These are phyloP conservation scores for Antechinus stuartii DNA, from an alignment of 2,113 vertebrate species.

Conservation along the genomic window DNA sequence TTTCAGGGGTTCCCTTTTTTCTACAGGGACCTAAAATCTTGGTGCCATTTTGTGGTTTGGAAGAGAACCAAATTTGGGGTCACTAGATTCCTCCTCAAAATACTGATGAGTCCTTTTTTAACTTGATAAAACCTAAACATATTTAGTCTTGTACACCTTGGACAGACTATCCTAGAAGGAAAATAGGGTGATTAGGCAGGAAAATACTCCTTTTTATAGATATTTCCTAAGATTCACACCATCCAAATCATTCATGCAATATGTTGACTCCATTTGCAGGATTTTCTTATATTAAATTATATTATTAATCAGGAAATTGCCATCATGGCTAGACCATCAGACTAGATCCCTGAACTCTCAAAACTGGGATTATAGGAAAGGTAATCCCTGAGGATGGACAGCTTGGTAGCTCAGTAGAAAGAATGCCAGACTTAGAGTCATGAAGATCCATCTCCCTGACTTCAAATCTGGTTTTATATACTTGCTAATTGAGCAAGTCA, in stretches of 20 bases:
- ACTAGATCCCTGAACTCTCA: not conserved
- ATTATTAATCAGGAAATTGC: not conserved
- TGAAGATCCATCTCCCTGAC: not conserved
- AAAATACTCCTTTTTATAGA: not conserved
- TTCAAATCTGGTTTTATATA: no score
- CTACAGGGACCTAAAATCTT: not conserved
- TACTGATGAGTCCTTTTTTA: not conserved
- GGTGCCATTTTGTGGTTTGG: not conserved
- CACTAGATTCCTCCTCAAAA: not conserved
- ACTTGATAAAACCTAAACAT: not conserved
- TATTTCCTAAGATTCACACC: not conserved
- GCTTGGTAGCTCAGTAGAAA: not conserved
- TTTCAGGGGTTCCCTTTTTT: not conserved
- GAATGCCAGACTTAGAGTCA: not conserved
- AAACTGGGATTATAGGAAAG: not conserved
- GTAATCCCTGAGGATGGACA: not conserved
- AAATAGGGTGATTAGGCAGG: not conserved
- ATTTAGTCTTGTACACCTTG: not conserved
- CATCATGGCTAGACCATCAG: not conserved
- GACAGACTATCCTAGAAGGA: not conserved
- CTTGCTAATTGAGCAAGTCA: not conserved
- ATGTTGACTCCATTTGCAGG: not conserved
- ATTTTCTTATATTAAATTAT: not conserved
- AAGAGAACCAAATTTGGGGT: not conserved
- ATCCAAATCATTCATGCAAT: not conserved